Base-by-base conservation (phyloP, 2,797 vertebrate genomes). In the Allobates femoralis region DNA sequence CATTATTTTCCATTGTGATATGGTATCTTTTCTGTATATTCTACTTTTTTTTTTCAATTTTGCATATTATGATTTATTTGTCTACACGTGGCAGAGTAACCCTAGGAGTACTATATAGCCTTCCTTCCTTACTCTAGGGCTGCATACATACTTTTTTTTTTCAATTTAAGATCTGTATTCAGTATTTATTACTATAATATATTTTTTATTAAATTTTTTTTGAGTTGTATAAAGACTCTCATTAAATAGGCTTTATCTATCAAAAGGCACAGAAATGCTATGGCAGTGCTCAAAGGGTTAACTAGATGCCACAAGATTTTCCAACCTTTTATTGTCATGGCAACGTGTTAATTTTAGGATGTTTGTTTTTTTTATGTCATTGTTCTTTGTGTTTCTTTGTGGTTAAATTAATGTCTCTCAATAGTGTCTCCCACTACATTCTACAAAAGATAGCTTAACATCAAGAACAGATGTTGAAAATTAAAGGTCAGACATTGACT, bases 381-480 rank as follows among this genome's bases (percentile, higher is more conserved):
- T 92, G 92, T 94, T 94, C 93, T 93, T 94, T 94, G 93, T 93
- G 92, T 95, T 93, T 93, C 93, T 94, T 94, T 93, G 92, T 92
- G 77, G 92, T 93, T 94, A 94, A 94, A 93, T 94, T 93, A 93
- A 93, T 89, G 93, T 94, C 94, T 95, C 93, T 92, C 92, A 94
- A 93, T 91, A 90, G 92, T 91, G 93, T 94, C 93, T 95, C 94
- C 93, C 93, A 92, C 94, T 91, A 91, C 93, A 94, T 93, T 94
- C 93, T 94, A 95, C 93, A 95, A 94, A 95, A 95, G 94, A 94
- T 93, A 95, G 94, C 92, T 93, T 93, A 93, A 94, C 94, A 94
- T 92, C 94, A 91, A 97, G 94, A 96, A 96, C 94, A 97, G 96
- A 96, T 96, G 97, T 96, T 95, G 94, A 97, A 97, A 97, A 97